Evolutionary conservation across 2,888 invertebrate species (phyloP), one percentile per base, ranked within the genome.

Genomic region (Spialia ferax): DNA sequence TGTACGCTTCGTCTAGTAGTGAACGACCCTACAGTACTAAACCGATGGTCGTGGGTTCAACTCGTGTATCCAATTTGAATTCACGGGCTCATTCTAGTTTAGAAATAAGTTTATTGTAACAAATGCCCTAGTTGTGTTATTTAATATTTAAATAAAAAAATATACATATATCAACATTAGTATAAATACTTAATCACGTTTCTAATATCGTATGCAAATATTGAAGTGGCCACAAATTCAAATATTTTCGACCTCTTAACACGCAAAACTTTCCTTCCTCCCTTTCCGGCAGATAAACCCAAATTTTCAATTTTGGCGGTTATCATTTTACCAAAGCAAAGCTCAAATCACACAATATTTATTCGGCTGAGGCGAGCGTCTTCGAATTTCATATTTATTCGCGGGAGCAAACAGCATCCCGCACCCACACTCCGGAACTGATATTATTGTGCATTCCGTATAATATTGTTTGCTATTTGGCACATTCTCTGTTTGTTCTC

Each of bases 361-460:
- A 87, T 87, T 86, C 88, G 86, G 77, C 81, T 84, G 84, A 86
- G 85, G 83, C 87, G 86, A 82, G 85, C 84, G 81, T 90, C 89
- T 91, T 92, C 93, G 89, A 90, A 93, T 93, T 92, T 93, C 93
- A 93, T 93, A 93, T 93, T 93, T 93, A 93, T 93, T 93, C 86
- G 89, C 87, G 85, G 83, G 87, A 86, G 91, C 85, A 93, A 93
- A 93, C 89, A 76, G 69, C 73, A 73, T 62, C 85, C 79, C 84
- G 83, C 87, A 87, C 88, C 85, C 85, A 82, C 77, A 60, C 84
- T 81, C 84, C 92, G 93, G 93, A 92, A 93, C 91, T 92, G 91
- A 93, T 93, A 93, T 93, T 93, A 93, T 93, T 93, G 93, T 93
- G 93, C 93, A 93, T 93, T 92, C 93, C 91, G 93, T 91, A 93